Conservation (phyloP, 2,113 vertebrate genomes). For the Ptilorrhoa leucosticta region DNA sequence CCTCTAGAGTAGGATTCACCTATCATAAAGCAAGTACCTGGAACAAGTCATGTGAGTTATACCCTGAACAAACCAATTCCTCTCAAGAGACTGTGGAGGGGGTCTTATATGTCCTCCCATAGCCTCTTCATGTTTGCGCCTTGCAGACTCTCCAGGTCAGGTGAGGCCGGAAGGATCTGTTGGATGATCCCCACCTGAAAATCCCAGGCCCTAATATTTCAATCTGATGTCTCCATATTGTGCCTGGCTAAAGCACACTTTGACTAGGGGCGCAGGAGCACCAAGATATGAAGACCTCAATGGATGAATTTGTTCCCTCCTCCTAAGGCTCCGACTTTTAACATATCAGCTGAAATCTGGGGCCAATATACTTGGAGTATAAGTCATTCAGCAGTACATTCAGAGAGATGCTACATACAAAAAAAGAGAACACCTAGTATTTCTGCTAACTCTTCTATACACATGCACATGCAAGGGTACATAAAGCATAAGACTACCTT, state of each 20-base stretch:
- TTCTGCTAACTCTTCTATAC: neutral
- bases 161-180: neutral
- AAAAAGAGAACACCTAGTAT: neutral
- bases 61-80: neutral
- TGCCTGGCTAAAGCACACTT: neutral
- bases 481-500: neutral
- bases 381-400: neutral
- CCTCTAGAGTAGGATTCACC: neutral
- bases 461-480: accelerated
- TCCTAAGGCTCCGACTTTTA: neutral
- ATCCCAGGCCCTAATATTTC: neutral
- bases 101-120: neutral
- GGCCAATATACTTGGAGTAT: neutral
- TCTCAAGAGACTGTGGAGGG: neutral
- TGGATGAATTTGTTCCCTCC: neutral
- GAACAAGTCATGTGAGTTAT: neutral
- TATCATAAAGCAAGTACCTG: neutral
- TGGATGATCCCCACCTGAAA: neutral
- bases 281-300: neutral
- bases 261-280: neutral
- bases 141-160: neutral
- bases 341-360: neutral
- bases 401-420: neutral
- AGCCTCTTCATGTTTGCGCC: no score
- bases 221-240: neutral